Evolutionary conservation across 2,797 vertebrate genomes (phyloP).

Genomic region (Hydrolagus colliei): DNA sequence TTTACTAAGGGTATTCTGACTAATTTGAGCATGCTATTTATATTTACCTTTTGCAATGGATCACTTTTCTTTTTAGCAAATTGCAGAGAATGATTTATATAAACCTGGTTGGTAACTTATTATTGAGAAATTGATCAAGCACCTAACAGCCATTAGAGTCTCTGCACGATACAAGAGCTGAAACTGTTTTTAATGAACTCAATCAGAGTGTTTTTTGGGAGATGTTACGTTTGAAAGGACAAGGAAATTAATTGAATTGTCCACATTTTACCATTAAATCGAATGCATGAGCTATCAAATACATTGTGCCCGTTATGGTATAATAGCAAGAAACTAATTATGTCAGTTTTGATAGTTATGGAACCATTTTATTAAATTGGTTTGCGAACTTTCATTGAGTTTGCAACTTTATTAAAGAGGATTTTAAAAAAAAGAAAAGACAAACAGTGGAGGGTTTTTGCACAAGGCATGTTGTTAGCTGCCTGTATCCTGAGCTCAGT

Average conservation of each 20-base stretch:
- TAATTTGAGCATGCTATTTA: neutral
- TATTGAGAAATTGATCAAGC: neutral
- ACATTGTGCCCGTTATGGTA: neutral
- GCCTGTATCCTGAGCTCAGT: no score
- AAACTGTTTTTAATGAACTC: constrained; percentile 7
- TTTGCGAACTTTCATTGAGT: neutral
- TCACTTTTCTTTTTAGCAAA: neutral
- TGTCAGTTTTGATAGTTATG: neutral
- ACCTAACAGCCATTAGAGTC: neutral
- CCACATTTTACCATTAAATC: no score
- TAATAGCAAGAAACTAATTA: neutral
- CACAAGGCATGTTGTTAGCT: no score
- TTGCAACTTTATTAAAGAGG: neutral
- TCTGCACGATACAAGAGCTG: neutral
- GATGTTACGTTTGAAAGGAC: neutral
- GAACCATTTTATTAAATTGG: neutral
- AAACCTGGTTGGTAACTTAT: neutral
- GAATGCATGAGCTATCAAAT: neutral
- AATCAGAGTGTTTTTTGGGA: neutral
- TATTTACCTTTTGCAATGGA: neutral
- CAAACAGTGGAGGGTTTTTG: no score
- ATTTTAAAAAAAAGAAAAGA: neutral
- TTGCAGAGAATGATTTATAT: no score
- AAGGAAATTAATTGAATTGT: neutral
- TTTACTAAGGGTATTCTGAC: neutral